phyloP scores from a whole-genome alignment of 2,113 vertebrate species.

The Cnemophilus loriae region DNA sequence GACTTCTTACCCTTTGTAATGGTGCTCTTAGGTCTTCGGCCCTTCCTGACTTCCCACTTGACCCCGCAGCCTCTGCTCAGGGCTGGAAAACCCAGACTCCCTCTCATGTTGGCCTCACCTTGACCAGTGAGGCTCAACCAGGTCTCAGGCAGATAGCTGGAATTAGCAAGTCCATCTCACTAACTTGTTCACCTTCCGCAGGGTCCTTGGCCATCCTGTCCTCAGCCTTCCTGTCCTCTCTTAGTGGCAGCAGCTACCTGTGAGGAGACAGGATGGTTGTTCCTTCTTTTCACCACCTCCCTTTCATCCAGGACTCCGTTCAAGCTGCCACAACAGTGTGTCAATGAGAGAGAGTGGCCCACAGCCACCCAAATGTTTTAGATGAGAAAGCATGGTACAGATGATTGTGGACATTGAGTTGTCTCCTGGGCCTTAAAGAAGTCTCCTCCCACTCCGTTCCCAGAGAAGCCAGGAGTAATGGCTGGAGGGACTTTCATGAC shows the following conservation, averaged over 20 bases:
- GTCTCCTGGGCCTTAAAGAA: not conserved
- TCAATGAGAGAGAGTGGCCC: not conserved
- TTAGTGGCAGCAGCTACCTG: not conserved
- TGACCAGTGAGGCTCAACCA: not conserved
- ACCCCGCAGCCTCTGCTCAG: fast-evolving
- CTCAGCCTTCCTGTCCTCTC: not conserved
- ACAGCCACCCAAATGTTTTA: not conserved
- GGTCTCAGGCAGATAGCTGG: not conserved
- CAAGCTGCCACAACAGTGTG: fast-evolving
- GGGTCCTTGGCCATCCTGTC: not conserved
- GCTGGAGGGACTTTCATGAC: not conserved
- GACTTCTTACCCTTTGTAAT: not conserved
- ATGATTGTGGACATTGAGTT: fast-evolving
- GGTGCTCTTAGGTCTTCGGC: not conserved
- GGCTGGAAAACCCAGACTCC: not conserved
- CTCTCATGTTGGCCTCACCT: not conserved
- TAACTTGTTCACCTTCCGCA: not conserved
- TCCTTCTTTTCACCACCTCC: not conserved
- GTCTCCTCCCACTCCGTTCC: not conserved
- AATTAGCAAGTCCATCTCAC: not conserved
- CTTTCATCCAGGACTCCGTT: not conserved
- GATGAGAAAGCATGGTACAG: not conserved
- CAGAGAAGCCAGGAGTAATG: not conserved
- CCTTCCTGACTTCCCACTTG: not conserved
- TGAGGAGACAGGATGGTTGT: not conserved